Base-by-base conservation (phyloP, 1,140 invertebrate genomes). In the Choristoneura fumiferana region DNA sequence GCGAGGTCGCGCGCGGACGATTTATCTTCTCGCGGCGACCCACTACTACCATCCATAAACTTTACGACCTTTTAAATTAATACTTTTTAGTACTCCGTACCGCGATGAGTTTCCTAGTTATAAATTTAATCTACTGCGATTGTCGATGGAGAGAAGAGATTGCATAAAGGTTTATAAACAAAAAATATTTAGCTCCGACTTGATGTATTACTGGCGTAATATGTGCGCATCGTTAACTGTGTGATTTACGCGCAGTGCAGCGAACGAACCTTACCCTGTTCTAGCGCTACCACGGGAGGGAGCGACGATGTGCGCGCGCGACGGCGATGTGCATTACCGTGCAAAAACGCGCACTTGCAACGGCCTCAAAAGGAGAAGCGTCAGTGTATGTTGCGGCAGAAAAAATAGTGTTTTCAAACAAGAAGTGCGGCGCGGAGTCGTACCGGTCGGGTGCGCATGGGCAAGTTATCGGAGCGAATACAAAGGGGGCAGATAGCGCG, bases 391-490 rank as follows among this genome's bases (percentile, higher is more conserved):
- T 38, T 58, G 63, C 71, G 56, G 67, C 69, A 60, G 69, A 76
- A 78, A 82, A 81, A 81, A 76, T 69, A 39, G 65, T 81, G 76
- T 86, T 87, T 84, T 76, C 81, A 79, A 86, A 83, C 79, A 83
- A 84, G 81, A 84, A 82, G 75, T 74, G 76, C 68, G 76, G 65
- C 73, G 69, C 71, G 69, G 69, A 78, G 79, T 83, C 81, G 85
- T 81, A 77, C 79, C 85, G 85, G 72, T 89, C 81, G 78, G 85
- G 81, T 88, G 85, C 85, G 85, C 85, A 84, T 81, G 79, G 77
- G 85, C 82, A 84, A 85, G 78, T 88, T 88, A 88, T 88, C 85
- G 85, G 85, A 88, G 84, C 85, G 85, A 85, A 84, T 83, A 86
- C 81, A 81, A 83, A 84, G 81, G 83, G 82, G 81, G 83, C 81